phyloP scores from a whole-genome alignment of 2,113 vertebrate genomes.

The Glaucidium brasilianum region DNA sequence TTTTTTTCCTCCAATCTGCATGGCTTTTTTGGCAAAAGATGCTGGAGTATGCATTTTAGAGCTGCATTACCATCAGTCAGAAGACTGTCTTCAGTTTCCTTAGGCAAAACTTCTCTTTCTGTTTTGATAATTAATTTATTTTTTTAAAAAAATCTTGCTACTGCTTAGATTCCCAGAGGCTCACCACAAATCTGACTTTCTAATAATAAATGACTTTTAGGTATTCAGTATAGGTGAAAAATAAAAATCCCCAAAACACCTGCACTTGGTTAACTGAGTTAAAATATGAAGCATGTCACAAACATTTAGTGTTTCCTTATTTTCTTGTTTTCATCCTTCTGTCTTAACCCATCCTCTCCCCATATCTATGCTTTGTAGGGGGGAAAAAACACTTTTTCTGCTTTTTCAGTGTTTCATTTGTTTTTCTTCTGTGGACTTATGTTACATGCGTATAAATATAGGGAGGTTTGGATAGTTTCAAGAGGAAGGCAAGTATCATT shows the following conservation, averaged over 20 bases:
- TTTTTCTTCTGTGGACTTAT: not conserved
- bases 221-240: not conserved
- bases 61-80: not conserved
- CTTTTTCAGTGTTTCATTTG: not conserved
- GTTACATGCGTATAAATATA: accelerated
- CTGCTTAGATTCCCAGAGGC: not conserved
- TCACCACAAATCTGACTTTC: not conserved
- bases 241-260: not conserved
- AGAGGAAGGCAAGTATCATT: accelerated
- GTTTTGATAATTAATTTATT: not conserved
- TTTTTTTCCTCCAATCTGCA: not conserved
- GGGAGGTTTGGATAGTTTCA: not conserved
- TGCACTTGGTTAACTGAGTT: not conserved
- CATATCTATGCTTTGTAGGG: not conserved
- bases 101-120: not conserved
- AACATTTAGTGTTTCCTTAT: not conserved
- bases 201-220: not conserved
- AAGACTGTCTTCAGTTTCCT: not conserved
- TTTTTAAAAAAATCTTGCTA: not conserved
- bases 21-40: not conserved
- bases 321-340: not conserved
- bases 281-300: not conserved
- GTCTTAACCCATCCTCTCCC: not conserved
- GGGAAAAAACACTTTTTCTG: not conserved
- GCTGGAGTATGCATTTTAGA: not conserved